phyloP scores from a whole-genome alignment of 2,113 vertebrate genomes.

The Pelobates fuscus region DNA sequence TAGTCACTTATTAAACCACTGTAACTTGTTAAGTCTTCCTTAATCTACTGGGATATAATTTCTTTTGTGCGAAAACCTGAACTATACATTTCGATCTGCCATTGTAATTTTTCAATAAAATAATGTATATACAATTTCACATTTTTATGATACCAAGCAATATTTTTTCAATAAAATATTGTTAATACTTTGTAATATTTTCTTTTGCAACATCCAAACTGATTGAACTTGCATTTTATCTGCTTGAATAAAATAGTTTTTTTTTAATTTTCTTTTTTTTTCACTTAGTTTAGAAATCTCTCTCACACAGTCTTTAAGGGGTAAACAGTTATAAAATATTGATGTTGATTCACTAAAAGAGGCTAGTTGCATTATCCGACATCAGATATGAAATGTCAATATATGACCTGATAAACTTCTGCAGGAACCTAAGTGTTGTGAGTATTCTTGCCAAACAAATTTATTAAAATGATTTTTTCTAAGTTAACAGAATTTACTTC shows the following conservation, averaged over 20 bases:
- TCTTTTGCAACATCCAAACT: conserved; percentile 63
- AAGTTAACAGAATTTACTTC: no score
- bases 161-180: conserved; percentile 73
- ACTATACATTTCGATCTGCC: conserved; percentile 54
- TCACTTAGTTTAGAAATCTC: conserved; percentile 55
- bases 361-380: no score
- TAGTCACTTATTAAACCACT: conserved; percentile 66
- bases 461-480: no score
- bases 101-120: conserved; percentile 60
- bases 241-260: conserved; percentile 55
- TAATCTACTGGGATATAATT: conserved; percentile 62
- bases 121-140: conserved; percentile 67
- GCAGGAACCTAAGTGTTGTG: no score
- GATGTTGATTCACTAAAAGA: no score
- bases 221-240: conserved; percentile 49
- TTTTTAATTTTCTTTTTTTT: conserved; percentile 60
- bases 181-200: conserved; percentile 66
- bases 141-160: conserved; percentile 66
- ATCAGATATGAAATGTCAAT: no score
- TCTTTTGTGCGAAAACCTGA: conserved; percentile 59
- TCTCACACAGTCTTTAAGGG: conserved; percentile 72
- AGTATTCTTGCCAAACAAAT: no score
- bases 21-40: conserved; percentile 71
- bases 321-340: conserved; percentile 62
- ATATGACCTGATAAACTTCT: no score